phyloP scores from a whole-genome alignment of 2,113 vertebrate species.

The Podilymbus podiceps region DNA sequence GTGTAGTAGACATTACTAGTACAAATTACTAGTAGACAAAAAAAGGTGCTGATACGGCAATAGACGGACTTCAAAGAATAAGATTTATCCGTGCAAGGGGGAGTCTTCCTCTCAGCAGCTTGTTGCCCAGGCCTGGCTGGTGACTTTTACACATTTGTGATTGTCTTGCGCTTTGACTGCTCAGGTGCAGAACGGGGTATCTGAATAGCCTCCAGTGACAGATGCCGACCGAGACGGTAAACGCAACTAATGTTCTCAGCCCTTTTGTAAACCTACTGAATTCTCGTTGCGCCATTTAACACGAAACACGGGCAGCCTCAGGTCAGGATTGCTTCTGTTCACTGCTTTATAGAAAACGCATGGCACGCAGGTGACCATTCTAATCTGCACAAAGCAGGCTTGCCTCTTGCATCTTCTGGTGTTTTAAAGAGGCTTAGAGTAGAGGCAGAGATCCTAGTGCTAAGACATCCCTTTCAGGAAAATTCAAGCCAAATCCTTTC shows the following conservation, averaged over 20 bases:
- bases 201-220: not conserved
- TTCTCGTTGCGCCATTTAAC: not conserved
- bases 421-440: not conserved
- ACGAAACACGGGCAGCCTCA: not conserved
- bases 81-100: not conserved
- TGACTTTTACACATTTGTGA: not conserved
- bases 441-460: not conserved
- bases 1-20: not conserved
- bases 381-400: slow-evolving; percentile 36
- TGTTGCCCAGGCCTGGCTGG: not conserved
- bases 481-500: slow-evolving; percentile 43
- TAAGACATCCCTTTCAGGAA: slow-evolving; percentile 38
- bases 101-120: not conserved
- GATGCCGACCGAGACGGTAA: not conserved
- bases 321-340: not conserved
- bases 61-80: slow-evolving; percentile 2
- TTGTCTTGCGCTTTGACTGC: not conserved
- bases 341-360: not conserved
- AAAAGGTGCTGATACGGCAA: slow-evolving; percentile 17
- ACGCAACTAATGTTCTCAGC: not conserved
- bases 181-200: not conserved
- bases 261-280: not conserved
- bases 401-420: not conserved
- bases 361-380: not conserved
- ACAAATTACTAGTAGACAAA: not conserved